Conservation (phyloP, 2,797 vertebrate species). For the Pseudochaenichthys georgianus region DNA sequence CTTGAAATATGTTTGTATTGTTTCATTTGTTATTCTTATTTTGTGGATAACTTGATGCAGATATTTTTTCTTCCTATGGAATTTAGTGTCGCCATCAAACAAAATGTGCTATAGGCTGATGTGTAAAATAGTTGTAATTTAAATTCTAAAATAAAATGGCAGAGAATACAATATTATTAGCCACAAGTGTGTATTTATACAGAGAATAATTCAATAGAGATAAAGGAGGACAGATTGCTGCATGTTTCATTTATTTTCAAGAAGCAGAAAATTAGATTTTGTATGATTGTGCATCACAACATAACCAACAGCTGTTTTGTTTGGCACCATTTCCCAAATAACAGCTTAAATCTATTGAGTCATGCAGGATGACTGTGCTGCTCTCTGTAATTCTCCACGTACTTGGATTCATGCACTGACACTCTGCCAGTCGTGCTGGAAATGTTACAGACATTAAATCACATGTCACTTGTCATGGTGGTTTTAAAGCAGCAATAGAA, state of each 20-base stretch:
- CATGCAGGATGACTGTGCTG: constrained; percentile 5
- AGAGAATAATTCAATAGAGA: not conserved
- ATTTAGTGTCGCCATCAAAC: too few relatives aligned
- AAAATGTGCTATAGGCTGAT: too few relatives aligned
- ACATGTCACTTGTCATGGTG: constrained; percentile 1
- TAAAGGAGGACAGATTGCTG: not conserved
- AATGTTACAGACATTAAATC: constrained; percentile 5
- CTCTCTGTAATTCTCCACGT: constrained; percentile 23
- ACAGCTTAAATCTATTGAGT: constrained; percentile 34
- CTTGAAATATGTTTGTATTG: not conserved
- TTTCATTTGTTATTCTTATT: not conserved
- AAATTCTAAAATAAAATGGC: not conserved
- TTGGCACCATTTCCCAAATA: constrained; percentile 36
- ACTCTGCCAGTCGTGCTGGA: constrained; percentile 3
- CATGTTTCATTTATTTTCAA: constrained; percentile 1
- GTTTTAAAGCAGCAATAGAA: not conserved
- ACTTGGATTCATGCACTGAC: constrained; percentile 21
- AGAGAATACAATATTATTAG: not conserved
- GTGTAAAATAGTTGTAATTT: not conserved
- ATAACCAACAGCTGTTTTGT: constrained; percentile 28
- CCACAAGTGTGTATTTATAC: not conserved
- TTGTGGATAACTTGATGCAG: not conserved
- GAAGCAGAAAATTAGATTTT: constrained; percentile 10
- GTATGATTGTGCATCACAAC: constrained; percentile 8
- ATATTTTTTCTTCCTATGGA: not conserved